These are phyloP conservation scores for Dolomedes plantarius DNA, from an alignment of 2,888 invertebrate genomes.

Conservation along the genomic window DNA sequence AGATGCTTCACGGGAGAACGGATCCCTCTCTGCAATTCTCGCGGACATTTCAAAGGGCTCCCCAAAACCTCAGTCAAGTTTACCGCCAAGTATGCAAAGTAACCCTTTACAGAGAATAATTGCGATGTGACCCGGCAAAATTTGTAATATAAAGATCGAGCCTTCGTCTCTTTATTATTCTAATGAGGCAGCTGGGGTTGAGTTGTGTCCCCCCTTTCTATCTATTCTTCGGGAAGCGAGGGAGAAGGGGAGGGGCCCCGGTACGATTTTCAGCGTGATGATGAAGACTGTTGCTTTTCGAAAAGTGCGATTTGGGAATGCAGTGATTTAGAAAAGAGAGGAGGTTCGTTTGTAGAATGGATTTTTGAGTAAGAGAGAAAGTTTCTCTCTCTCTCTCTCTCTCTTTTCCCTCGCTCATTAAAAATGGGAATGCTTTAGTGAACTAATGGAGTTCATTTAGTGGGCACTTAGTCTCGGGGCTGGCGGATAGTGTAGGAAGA, in stretches of 20 bases:
- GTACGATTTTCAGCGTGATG: slow-evolving; percentile 1
- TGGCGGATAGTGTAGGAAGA: neutral
- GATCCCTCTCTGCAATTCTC: too few relatives aligned
- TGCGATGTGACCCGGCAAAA: slow-evolving; percentile 43
- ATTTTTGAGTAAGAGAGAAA: neutral
- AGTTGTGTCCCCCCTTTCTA: neutral
- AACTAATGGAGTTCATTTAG: neutral
- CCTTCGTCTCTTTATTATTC: slow-evolving; percentile 45
- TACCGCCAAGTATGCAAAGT: slow-evolving; percentile 41
- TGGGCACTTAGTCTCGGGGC: neutral
- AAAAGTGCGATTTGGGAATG: neutral
- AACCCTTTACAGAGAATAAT: slow-evolving; percentile 58
- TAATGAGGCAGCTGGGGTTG: slow-evolving; percentile 50
- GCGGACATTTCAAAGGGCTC: neutral
- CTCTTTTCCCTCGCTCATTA: neutral
- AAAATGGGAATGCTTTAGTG: neutral
- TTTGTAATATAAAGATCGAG: slow-evolving; percentile 44
- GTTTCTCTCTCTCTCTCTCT: neutral
- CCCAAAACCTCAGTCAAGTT: slow-evolving; percentile 26
- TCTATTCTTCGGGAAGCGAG: neutral
- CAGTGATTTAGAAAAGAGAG: neutral
- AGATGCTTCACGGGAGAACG: slow-evolving; percentile 24
- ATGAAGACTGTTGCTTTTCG: slow-evolving; percentile 10
- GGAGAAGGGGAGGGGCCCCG: neutral
- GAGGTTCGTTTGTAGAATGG: neutral